These are phyloP conservation scores for Palloptera scutellata DNA, from an alignment of 2,888 invertebrate species.

Conservation along the genomic window DNA sequence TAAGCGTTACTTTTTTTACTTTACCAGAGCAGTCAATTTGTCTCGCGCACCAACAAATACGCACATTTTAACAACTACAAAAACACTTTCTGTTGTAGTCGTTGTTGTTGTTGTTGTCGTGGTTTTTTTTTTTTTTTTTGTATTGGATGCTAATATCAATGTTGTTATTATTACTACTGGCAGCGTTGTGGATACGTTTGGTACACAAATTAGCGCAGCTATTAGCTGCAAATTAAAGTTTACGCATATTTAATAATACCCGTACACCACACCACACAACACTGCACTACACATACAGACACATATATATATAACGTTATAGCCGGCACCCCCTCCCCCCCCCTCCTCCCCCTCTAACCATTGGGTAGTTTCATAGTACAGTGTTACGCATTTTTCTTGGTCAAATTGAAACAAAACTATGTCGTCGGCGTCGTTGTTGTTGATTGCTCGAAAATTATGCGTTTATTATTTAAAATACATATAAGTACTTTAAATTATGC, in stretches of 20 bases:
- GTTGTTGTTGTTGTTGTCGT: slow-evolving; percentile 19
- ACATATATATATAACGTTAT: too few species aligned
- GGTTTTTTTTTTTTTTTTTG: background rate
- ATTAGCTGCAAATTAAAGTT: slow-evolving; percentile 13
- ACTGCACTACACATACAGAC: too few species aligned
- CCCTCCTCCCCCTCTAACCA: too few species aligned
- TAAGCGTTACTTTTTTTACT: too few species aligned
- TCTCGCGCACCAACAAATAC: slow-evolving; percentile 15
- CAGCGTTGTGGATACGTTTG: background rate
- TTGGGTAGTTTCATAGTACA: too few species aligned
- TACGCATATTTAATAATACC: too few species aligned
- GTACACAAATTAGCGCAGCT: slow-evolving; percentile 14
- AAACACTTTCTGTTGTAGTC: background rate
- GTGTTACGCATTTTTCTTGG: too few species aligned
- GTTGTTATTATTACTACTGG: background rate
- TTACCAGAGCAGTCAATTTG: slow-evolving; percentile 23
- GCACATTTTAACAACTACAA: slow-evolving; percentile 8
- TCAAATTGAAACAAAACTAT: background rate
- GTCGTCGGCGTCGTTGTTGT: background rate
- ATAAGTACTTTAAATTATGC: too few species aligned
- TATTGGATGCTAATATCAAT: background rate
- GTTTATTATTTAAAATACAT: too few species aligned
- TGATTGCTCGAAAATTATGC: background rate
- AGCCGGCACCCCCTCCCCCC: too few species aligned
- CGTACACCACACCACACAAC: too few species aligned